These are phyloP conservation scores for Chanos chanos DNA, from an alignment of 2,797 vertebrate genomes.

Conservation along the genomic window DNA sequence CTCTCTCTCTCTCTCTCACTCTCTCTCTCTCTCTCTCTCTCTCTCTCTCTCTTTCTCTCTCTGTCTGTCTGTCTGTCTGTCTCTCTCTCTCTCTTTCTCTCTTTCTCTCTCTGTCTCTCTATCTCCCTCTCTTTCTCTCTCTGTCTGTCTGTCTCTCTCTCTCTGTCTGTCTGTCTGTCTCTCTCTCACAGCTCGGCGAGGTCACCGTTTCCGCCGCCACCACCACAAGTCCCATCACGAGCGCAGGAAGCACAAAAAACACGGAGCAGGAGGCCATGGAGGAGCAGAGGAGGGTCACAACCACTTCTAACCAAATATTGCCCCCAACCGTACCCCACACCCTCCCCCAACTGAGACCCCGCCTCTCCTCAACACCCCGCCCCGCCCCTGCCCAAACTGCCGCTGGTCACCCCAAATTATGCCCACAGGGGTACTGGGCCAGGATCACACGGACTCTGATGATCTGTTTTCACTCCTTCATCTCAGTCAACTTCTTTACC, in stretches of 20 bases:
- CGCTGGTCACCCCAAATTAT: constrained; percentile 21
- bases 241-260: constrained; percentile 84
- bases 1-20: too few species aligned
- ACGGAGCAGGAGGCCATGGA: constrained; percentile 65
- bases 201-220: constrained; percentile 84
- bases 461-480: not conserved
- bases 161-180: too few species aligned
- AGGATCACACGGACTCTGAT: constrained; percentile 55
- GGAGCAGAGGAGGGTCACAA: constrained; percentile 60
- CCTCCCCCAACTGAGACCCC: constrained; percentile 22
- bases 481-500: not conserved
- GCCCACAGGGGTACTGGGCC: too few species aligned
- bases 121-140: too few species aligned
- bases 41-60: not conserved
- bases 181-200: constrained; percentile 83
- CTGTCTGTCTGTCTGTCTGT: constrained; percentile 8
- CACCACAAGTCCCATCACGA: constrained; percentile 87
- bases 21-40: too few species aligned
- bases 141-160: constrained; percentile 24
- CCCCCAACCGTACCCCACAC: not conserved
- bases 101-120: too few species aligned
- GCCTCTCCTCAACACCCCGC: constrained; percentile 18
- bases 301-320: constrained; percentile 72
- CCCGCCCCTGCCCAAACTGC: constrained; percentile 29
- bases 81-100: not conserved